Base-by-base conservation (phyloP, 1,140 invertebrate species). In the Drosophila littoralis region DNA sequence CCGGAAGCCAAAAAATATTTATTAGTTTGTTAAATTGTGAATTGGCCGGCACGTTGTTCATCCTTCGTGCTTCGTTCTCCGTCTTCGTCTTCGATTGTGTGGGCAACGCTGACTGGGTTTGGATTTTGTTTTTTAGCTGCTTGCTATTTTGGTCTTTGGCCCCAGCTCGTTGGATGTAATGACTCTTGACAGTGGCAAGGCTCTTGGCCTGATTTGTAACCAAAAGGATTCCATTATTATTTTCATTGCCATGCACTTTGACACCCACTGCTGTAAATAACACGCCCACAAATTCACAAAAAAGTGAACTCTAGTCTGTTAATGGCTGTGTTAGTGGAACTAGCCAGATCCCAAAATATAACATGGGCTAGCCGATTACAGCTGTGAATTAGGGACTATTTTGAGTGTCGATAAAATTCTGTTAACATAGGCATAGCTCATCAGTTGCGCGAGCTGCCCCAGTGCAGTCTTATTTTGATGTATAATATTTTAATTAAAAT, bases 21-120 rank as follows among this genome's bases (percentile, higher is more conserved):
- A 91, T 91, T 91, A 91, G 88, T 91, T 90, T 91, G 88, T 91
- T 91, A 91, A 91, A 91, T 91, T 88, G 88, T 91, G 88, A 91
- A 91, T 90, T 90, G 80, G 75, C 81, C 57, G 35, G 48, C 52
- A 68, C 59, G 58, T 64, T 48, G 58, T 79, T 68, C 74, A 65
- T 50, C 58, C 54, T 59, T 46, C 46, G 13, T 22, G 35, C 50
- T 79, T 72, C 74, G 60, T 45, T 58, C 54, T 64, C 42, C 46
- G 13, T 28, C 50, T 63, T 45, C 10, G 70, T 57, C 45, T 84
- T 84, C 73, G 81, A 65, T 79, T 79, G 55, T 54, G 15, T 46
- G 57, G 45, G 59, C 52, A 36, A 60, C 45, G 58, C 40, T 52
- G 32, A n/a, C 35, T 45, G 54, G 33, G 33, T 54, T 64, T 65